Base-by-base conservation (phyloP, 2,797 vertebrate genomes). In the Hyperoplus immaculatus region DNA sequence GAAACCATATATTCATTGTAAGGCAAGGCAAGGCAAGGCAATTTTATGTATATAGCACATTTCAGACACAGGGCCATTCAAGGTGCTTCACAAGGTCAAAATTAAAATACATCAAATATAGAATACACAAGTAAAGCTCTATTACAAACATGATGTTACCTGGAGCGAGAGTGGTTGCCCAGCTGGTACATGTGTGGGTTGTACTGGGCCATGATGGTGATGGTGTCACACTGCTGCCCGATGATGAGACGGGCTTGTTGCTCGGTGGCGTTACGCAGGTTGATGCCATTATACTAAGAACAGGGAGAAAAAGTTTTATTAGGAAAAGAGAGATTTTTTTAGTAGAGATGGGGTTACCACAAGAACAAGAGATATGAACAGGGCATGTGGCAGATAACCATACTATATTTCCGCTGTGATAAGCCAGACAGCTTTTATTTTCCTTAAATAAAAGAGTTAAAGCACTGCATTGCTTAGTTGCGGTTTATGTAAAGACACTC, bases 121-220 rank as follows among this genome's bases (percentile, higher is more conserved):
- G 21, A 21, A 21, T 21, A 21, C 21, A 21, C 21, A 21, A 29
- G 29, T 29, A 29, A 29, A 29, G 29, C 29, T 29, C 29, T 3
- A 29, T 29, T 29, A 13, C 14, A 41, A 76, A 56, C 46, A 38
- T 5, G 7, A 2, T 11, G 51, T 74, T 93, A 99, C 98, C 98
- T 99, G 87, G 98, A 99, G 49, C 97, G 96, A 36, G 98, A 99
- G 93, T 99, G 97, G 94, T 96, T 97, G 60, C 97, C 97, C 73
- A 98, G 96, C 91, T 99, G 98, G 93, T 97, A 97, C 97, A 99
- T 99, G 90, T 99, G 97, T 0, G 97, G 97, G 93, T 99, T 99
- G 93, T 99, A 99, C 93, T 99, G 98, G 77, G 98, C 97, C 95
- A 99, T 96, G 82, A 99, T 98, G 76, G 97, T 99, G 93, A 99